Evolutionary conservation across 2,888 invertebrate species (phyloP), one percentile per base, ranked within the genome.

Genomic region (Spilosoma lubricipeda): DNA sequence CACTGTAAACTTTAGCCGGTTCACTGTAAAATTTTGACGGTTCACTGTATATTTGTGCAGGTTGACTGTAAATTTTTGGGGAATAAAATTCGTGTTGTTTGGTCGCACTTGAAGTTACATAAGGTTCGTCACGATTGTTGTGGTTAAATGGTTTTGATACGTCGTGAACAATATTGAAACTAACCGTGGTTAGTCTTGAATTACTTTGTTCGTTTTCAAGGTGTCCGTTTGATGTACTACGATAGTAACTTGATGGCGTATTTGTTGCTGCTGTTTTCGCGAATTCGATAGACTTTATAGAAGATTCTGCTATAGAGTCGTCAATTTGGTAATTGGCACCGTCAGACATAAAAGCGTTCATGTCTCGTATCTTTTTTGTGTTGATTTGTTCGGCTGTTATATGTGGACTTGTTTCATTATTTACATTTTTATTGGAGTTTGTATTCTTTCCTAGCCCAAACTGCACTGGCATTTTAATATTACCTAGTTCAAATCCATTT

Each of bases 21-120:
- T 95, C 95, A 72, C 95, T 94, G 81, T 96, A 96, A 78, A 94
- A 91, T 80, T 96, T 95, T 2, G 96, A 94, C 1, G 96, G 95
- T 82, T 96, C 94, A 77, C 93, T 92, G 85, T 96, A 96, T 36
- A 93, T 83, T 85, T 92, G 85, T 20, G 93, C 90, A 1, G 88
- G 88, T 73, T 87, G 90, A 72, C 94, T 94, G 85, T 96, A 96
- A 23, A 93, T 87, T 86, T 93, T 93, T 39, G 92, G 87, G 7
- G 89, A 87, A 76, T 93, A 93, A 81, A 89, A 88, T 59, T 89
- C 87, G 68, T 88, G 87, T 63, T 86, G 81, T 39, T 86, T 85
- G 56, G 85, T 78, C 71, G 82, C 80, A 78, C 86, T 87, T 30
- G 87, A 78, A 56, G 83, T 83, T 52, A 82, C 77, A 77, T 86